phyloP scores from a whole-genome alignment of 2,888 invertebrate genomes.

The Drosophila mettleri region DNA sequence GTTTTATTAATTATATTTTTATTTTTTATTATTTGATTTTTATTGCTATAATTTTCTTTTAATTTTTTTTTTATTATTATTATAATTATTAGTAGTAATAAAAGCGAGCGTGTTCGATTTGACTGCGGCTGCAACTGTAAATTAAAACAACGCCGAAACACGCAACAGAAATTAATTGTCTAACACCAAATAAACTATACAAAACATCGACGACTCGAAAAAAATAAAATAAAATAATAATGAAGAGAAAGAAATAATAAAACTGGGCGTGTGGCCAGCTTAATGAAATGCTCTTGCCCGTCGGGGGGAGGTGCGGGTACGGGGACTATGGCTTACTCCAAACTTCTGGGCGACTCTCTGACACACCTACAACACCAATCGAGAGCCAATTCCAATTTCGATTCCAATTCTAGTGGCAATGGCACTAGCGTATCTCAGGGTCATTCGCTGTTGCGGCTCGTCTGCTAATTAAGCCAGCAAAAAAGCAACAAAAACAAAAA shows the following conservation, averaged over 20 bases:
- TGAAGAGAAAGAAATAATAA: conserved; percentile 40
- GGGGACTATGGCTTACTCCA: conserved; percentile 35
- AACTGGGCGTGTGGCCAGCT: conserved; percentile 71
- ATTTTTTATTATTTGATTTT: neutral
- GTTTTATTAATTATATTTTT: neutral
- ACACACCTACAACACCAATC: conserved; percentile 69
- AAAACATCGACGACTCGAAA: conserved; percentile 27
- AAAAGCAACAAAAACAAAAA: conserved; percentile 32
- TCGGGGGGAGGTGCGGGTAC: neutral
- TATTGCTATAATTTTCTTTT: neutral
- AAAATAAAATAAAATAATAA: conserved; percentile 8
- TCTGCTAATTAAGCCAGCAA: conserved; percentile 74
- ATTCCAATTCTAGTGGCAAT: conserved; percentile 22
- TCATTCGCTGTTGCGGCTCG: conserved; percentile 43
- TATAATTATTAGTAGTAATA: conserved; percentile 45
- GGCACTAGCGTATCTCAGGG: conserved; percentile 45
- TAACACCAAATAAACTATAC: conserved; percentile 82
- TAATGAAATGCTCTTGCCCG: conserved; percentile 47
- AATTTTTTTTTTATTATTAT: conserved; percentile 10
- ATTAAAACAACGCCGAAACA: conserved; percentile 80
- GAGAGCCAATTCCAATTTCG: conserved; percentile 14
- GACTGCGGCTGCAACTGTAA: conserved; percentile 67
- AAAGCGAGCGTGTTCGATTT: conserved; percentile 64
- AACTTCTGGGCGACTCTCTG: conserved; percentile 42
- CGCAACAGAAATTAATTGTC: conserved; percentile 84